Percentiles rank a stretch among this genome's conserved stretches.
Evolutionary conservation across 1,140 invertebrate genomes (phyloP).

Genomic region (Drosophila quadrilineata): DNA sequence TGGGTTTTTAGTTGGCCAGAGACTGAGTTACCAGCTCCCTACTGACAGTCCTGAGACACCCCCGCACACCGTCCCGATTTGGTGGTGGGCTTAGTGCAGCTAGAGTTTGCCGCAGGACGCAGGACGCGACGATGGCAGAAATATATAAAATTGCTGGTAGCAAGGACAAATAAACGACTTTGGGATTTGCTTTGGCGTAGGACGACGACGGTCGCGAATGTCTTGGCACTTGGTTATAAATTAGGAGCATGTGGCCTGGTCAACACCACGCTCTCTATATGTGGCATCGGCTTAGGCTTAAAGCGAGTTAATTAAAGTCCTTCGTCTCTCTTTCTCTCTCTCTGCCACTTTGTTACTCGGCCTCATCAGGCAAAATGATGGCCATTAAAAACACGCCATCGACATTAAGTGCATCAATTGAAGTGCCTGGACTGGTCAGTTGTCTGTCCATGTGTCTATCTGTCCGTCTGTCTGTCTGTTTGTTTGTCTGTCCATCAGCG

Average conservation of each 20-base stretch:
- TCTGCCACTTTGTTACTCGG: no score
- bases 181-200: slow-evolving; percentile 48
- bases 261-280: slow-evolving; percentile 1
- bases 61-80: not conserved
- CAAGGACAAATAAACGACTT: slow-evolving; percentile 56
- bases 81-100: not conserved
- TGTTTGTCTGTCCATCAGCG: slow-evolving; percentile 24
- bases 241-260: slow-evolving; percentile 46
- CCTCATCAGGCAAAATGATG: slow-evolving; percentile 42
- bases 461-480: slow-evolving; percentile 15
- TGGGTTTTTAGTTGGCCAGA: slow-evolving; percentile 62
- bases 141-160: slow-evolving; percentile 30
- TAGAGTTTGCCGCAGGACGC: slow-evolving; percentile 1
- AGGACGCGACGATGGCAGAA: slow-evolving; percentile 34
- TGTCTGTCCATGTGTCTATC: slow-evolving; percentile 18
- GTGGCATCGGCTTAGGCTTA: slow-evolving; percentile 31
- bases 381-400: slow-evolving; percentile 64
- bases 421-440: slow-evolving; percentile 20
- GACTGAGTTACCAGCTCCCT: not conserved
- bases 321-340: not conserved
- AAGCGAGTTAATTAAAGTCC: slow-evolving; percentile 66
- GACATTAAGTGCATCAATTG: slow-evolving; percentile 59
- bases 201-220: slow-evolving; percentile 2
- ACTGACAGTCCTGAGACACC: not conserved
- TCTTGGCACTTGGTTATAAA: slow-evolving; percentile 48